Percentiles rank a stretch among this genome's conserved stretches.
These are phyloP conservation scores for Amblyjoppa proteus DNA, from an alignment of 2,888 invertebrate genomes.

Conservation along the genomic window DNA sequence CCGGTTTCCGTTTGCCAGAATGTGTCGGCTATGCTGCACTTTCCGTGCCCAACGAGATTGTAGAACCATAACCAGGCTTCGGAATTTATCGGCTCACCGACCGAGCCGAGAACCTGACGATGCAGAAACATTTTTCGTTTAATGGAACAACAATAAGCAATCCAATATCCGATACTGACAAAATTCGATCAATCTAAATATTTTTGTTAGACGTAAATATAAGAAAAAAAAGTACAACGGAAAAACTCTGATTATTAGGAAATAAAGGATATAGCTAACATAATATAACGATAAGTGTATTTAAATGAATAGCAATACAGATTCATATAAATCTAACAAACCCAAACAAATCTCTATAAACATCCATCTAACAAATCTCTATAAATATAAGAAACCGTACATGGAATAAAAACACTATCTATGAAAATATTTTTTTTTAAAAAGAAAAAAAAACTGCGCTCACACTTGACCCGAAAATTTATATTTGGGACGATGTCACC, in stretches of 20 bases:
- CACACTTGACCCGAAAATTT: background rate
- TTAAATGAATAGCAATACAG: too few relatives aligned
- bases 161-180: conserved; percentile 62
- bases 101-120: conserved; percentile 95
- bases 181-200: conserved; percentile 2
- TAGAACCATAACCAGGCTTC: conserved; percentile 99
- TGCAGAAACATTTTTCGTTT: conserved; percentile 3
- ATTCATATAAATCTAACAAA: too few relatives aligned
- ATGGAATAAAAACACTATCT: too few relatives aligned
- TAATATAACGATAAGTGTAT: too few relatives aligned
- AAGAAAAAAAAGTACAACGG: too few relatives aligned
- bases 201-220: background rate
- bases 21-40: conserved; percentile 98
- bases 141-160: background rate
- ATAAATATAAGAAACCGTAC: too few relatives aligned
- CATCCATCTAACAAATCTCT: too few relatives aligned
- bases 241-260: too few relatives aligned
- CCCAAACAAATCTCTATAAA: too few relatives aligned
- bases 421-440: too few relatives aligned
- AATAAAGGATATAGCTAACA: too few relatives aligned
- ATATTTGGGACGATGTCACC: conserved; percentile 48
- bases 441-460: background rate
- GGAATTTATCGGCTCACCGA: conserved; percentile 99
- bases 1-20: conserved; percentile 99
- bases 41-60: conserved; percentile 91